phyloP scores from a whole-genome alignment of 2,797 vertebrate species.

The Catostomus latipinnis region DNA sequence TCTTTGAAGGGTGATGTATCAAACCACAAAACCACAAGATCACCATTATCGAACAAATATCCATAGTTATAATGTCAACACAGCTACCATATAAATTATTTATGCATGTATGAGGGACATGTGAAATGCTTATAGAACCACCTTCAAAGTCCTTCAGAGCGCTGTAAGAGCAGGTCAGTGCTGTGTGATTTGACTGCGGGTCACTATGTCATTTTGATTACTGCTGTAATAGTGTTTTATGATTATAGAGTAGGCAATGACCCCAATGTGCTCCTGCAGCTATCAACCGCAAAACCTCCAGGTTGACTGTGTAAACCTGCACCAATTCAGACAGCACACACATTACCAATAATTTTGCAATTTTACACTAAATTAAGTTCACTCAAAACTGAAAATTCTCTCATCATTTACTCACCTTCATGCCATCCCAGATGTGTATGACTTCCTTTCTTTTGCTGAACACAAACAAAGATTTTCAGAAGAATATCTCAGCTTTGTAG shows the following conservation, averaged over 20 bases:
- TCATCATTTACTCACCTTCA: no score
- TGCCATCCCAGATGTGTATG: no score
- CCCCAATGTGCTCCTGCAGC: conserved; percentile 38
- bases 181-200: conserved; percentile 21
- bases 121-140: conserved; percentile 17
- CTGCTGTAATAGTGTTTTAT: conserved; percentile 49
- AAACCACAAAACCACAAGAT: not conserved
- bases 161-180: conserved; percentile 3
- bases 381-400: no score
- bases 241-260: conserved; percentile 43
- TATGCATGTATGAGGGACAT: not conserved
- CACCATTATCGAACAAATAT: not conserved
- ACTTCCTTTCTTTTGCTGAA: no score
- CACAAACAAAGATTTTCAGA: no score
- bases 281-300: conserved; percentile 27
- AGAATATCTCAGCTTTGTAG: no score
- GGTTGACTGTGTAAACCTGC: conserved; percentile 7
- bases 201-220: conserved; percentile 40
- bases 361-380: no score
- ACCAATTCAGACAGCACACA: no score
- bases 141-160: conserved; percentile 4
- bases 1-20: not conserved
- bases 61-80: not conserved
- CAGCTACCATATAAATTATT: not conserved
- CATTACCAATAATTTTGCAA: no score